A percentile compares a stretch with the other conserved stretches of the same genome.
Conservation (phyloP, 2,797 vertebrate species). For the Odontamblyopus rebecca region DNA sequence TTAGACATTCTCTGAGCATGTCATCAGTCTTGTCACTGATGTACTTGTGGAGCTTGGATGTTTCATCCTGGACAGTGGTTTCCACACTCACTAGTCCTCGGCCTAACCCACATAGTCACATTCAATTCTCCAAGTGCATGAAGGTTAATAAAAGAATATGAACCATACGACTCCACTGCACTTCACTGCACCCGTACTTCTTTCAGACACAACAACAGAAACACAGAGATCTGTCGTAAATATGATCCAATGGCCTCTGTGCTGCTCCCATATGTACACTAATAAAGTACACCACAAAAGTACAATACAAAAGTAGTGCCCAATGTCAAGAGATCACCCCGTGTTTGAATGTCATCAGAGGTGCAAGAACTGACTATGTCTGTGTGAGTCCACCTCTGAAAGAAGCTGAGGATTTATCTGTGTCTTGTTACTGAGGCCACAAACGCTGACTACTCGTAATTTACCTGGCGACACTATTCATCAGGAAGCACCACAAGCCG, state of each 20-base stretch:
- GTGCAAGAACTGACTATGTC: constrained; percentile 8
- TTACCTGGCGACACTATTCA: constrained; percentile 44
- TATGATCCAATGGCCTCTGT: background rate
- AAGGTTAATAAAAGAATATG: background rate
- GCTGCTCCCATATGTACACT: background rate
- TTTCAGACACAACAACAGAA: background rate
- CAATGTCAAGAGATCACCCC: background rate
- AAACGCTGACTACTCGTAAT: constrained; percentile 46
- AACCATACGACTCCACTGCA: background rate
- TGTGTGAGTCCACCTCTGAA: constrained; percentile 21
- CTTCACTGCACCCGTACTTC: constrained; percentile 7
- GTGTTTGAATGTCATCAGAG: constrained; percentile 34
- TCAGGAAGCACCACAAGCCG: constrained; percentile 40
- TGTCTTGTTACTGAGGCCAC: constrained; percentile 39
- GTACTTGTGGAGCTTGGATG: too few species aligned
- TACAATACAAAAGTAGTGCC: constrained; percentile 19
- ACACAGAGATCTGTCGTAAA: constrained; percentile 25
- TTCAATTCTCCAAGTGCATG: background rate
- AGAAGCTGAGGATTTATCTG: constrained; percentile 49
- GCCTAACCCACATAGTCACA: constrained; percentile 1
- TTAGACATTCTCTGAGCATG: too few species aligned
- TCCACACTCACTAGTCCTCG: too few species aligned
- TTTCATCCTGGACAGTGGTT: too few species aligned
- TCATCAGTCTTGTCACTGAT: too few species aligned
- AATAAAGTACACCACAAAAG: background rate